Base-by-base conservation (phyloP, 2,888 invertebrate species). In the Synanthedon formicaeformis region DNA sequence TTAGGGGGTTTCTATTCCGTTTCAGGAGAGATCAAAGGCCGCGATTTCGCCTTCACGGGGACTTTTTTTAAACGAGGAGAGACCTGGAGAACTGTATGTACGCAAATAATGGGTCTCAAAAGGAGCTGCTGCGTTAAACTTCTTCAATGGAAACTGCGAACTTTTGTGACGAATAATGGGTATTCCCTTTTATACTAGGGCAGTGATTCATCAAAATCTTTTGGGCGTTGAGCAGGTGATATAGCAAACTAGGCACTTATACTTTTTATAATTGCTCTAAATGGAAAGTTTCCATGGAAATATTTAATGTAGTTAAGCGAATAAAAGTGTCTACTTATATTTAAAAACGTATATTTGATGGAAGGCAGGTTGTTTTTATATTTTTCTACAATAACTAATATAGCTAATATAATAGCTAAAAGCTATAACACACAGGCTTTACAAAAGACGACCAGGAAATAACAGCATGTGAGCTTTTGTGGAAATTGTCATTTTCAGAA, bases 1-100 rank as follows among this genome's bases (percentile, higher is more conserved):
- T 55, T 55, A 58, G 34, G 34, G 27, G 27, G 52, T 52, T 60
- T 59, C 55, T 56, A 60, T 64, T 65, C 63, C 61, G 62, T 61
- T 58, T 56, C 62, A 55, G 54, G 55, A 50, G 60, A 72, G 65
- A 71, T 72, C 71, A 72, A 72, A 72, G 66, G 57, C 49, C 49
- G 34, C 8, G 49, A 16, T 18, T 8, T 51, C 51, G 54, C 54
- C 56, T 56, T 52, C 54, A 54, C 54, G 57, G 64, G 64, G 61
- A 69, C 65, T 61, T 63, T 64, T 18, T 62, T 64, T 61, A 63
- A 64, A 61, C 61, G 63, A 63, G 64, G 58, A 59, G 64, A 50
- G 64, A 65, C 55, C 58, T 57, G 57, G 56, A 60, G 57, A 59
- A 62, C 62, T 65, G 57, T 57, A 56, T 62, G 58, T 57, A 56